These are phyloP conservation scores for Bryconaethiops microstoma DNA, from an alignment of 2,797 vertebrate species.

Conservation along the genomic window DNA sequence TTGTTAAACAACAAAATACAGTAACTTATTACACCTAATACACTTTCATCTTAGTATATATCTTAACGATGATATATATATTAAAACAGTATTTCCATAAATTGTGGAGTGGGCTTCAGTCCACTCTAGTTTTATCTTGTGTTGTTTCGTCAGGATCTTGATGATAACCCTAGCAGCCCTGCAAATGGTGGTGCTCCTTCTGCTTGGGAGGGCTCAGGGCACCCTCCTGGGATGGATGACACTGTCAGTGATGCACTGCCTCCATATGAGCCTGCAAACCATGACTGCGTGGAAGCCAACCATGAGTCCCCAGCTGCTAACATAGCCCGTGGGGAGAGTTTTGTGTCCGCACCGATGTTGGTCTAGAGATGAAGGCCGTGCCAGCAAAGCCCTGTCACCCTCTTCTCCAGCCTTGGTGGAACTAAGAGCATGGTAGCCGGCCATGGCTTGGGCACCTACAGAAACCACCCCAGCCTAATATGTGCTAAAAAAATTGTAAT, in stretches of 20 bases:
- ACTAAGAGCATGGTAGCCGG: conserved; percentile 27
- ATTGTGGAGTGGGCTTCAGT: not conserved
- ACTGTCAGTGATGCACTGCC: conserved; percentile 41
- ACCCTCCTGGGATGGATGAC: conserved; percentile 57
- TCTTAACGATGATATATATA: too few relatives aligned
- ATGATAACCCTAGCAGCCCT: conserved; percentile 52
- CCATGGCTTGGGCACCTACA: conserved; percentile 4
- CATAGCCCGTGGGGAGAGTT: conserved; percentile 75
- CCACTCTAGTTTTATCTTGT: not conserved
- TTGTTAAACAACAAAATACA: too few relatives aligned
- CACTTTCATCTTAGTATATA: too few relatives aligned
- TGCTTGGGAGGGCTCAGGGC: conserved; percentile 42
- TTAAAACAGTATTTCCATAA: not conserved
- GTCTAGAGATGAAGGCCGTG: conserved; percentile 64
- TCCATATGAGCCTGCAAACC: conserved; percentile 45
- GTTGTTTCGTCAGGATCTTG: conserved; percentile 56
- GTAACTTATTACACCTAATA: too few relatives aligned
- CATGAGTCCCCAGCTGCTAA: conserved; percentile 55
- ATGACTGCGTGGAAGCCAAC: conserved; percentile 58
- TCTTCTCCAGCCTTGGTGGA: conserved; percentile 6
- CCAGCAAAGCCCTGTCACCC: conserved; percentile 27
- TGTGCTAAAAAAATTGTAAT: not conserved
- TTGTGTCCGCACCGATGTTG: conserved; percentile 76
- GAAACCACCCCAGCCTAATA: conserved; percentile 30
- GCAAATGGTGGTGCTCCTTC: conserved; percentile 69